phyloP scores from a whole-genome alignment of 2,113 vertebrate genomes.

The Mesitornis unicolor region DNA sequence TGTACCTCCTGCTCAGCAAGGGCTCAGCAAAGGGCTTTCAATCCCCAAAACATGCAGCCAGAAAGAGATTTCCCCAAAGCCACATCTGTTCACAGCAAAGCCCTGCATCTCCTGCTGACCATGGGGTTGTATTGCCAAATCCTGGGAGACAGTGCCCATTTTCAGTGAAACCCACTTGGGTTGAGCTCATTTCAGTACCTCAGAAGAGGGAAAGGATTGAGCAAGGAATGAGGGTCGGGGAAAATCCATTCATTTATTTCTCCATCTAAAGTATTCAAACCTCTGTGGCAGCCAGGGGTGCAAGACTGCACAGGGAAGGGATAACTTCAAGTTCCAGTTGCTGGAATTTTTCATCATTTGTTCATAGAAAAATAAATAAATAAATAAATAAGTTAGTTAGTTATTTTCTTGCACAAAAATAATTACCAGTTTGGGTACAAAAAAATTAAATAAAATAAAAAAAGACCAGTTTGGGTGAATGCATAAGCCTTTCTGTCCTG shows the following conservation, averaged over 20 bases:
- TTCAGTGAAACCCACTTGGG: background rate
- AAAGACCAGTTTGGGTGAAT: background rate
- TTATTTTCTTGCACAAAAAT: background rate
- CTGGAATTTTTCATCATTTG: background rate
- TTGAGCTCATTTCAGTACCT: background rate
- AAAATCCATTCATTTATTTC: background rate
- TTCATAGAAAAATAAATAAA: background rate
- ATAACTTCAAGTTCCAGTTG: background rate
- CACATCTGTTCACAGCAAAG: background rate
- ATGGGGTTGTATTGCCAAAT: background rate
- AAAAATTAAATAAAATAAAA: too few species aligned
- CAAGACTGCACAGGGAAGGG: background rate
- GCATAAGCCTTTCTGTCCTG: background rate
- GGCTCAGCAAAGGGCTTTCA: background rate
- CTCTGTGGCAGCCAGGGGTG: background rate
- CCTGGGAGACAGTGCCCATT: background rate
- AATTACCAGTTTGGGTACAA: background rate
- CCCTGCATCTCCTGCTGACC: background rate
- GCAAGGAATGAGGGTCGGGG: background rate
- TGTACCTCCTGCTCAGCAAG: background rate
- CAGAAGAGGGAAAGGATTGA: background rate
- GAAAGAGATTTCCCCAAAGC: background rate
- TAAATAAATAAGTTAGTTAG: accelerated
- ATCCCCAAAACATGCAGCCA: background rate
- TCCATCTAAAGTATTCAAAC: background rate